phyloP scores from a whole-genome alignment of 2,113 vertebrate genomes.

The Oreochromis aureus region DNA sequence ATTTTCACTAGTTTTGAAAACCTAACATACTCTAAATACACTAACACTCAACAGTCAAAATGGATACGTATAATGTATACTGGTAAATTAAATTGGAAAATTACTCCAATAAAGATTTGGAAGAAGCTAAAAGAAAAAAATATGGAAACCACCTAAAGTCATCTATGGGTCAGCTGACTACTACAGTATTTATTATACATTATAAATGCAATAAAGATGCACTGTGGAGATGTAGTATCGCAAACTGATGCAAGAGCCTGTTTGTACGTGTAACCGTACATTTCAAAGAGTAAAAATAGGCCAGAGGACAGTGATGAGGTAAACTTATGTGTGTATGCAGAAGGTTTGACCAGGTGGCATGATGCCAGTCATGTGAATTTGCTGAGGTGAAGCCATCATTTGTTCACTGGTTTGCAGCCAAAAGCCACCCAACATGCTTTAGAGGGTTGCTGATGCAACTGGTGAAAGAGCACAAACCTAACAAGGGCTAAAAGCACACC shows the following conservation, averaged over 20 bases:
- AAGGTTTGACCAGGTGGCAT: neutral
- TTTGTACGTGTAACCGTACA: neutral
- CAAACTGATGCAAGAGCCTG: neutral
- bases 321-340: neutral
- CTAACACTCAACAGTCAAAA: neutral
- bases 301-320: neutral
- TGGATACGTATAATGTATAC: neutral
- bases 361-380: constrained; percentile 3
- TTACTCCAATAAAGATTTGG: neutral
- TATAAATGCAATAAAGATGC: neutral
- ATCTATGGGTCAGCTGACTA: neutral
- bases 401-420: neutral
- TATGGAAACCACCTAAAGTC: neutral
- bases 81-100: neutral
- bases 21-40: neutral
- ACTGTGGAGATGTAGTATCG: neutral
- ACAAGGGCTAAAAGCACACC: neutral
- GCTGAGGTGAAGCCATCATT: neutral
- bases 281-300: neutral
- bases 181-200: neutral
- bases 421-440: neutral
- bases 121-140: neutral
- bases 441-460: neutral
- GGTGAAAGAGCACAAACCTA: neutral
- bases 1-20: no score